phyloP scores from a whole-genome alignment of 2,888 invertebrate genomes.

The Chloroclysta siterata region DNA sequence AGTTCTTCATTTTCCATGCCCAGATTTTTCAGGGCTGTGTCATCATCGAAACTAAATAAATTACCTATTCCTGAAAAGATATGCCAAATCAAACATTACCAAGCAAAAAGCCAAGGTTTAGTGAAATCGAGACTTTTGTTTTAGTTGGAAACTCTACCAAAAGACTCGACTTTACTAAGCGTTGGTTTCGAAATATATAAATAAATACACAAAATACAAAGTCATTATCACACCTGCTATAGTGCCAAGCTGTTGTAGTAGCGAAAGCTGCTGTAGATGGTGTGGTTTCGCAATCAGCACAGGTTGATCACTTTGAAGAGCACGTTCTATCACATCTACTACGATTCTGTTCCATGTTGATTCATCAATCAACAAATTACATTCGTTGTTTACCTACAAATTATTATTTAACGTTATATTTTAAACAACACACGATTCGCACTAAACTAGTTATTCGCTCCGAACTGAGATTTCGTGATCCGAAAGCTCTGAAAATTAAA shows the following conservation, averaged over 20 bases:
- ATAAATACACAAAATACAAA: no score
- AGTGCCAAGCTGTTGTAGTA: conserved; percentile 21
- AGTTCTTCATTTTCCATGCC: conserved; percentile 10
- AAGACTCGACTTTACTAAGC: no score
- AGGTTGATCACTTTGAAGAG: conserved; percentile 14
- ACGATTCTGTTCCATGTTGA: conserved; percentile 24
- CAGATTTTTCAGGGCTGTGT: conserved; percentile 18
- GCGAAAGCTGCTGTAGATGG: conserved; percentile 11
- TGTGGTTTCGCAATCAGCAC: conserved; percentile 18
- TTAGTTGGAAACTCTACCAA: no score
- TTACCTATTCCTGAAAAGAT: conserved; percentile 11
- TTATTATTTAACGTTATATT: no score
- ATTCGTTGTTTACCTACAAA: conserved; percentile 40
- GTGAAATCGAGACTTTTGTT: no score
- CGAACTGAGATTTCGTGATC: no score
- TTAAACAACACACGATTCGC: no score
- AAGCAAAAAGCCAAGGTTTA: no score
- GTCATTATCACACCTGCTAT: conserved; percentile 22
- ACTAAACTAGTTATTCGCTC: no score
- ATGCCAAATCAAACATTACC: background rate
- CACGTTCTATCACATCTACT: conserved; percentile 22
- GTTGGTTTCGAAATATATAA: no score
- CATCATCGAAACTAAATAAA: conserved; percentile 9
- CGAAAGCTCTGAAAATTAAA: no score
- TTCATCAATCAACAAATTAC: conserved; percentile 25